Conservation (phyloP, 2,888 invertebrate species). For the Hoplodrina ambigua region DNA sequence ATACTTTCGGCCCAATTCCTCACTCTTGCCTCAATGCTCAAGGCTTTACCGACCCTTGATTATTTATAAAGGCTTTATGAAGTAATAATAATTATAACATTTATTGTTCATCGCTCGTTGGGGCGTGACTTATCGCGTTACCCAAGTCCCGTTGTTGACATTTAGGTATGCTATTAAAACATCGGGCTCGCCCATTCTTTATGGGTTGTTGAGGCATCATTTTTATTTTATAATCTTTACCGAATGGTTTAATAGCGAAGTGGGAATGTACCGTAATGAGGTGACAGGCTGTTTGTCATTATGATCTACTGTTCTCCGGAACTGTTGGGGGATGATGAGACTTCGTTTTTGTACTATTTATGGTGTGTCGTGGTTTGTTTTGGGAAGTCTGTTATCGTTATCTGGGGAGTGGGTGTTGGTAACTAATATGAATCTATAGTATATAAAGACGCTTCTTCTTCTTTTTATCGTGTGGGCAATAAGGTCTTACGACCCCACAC, state of each 20-base stretch:
- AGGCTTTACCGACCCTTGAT: slow-evolving; percentile 30
- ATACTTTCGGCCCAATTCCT: slow-evolving; percentile 37
- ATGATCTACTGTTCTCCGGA: slow-evolving; percentile 47
- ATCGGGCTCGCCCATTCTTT: slow-evolving; percentile 54
- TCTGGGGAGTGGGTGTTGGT: neutral
- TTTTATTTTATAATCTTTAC: slow-evolving; percentile 58
- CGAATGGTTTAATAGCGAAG: slow-evolving; percentile 48
- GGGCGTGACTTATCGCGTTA: slow-evolving; percentile 73
- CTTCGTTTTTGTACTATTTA: slow-evolving; percentile 27
- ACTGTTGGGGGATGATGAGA: slow-evolving; percentile 28
- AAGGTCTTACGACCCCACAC: no score
- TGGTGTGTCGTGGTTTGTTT: slow-evolving; percentile 11
- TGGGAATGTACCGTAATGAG: slow-evolving; percentile 39
- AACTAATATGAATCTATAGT: neutral
- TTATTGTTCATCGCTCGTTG: slow-evolving; percentile 63
- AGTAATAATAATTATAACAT: slow-evolving; percentile 63
- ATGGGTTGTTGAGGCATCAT: slow-evolving; percentile 31
- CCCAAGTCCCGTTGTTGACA: slow-evolving; percentile 71
- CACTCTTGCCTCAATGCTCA: slow-evolving; percentile 14
- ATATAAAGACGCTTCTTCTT: no score
- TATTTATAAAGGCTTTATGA: slow-evolving; percentile 62
- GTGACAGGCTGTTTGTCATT: slow-evolving; percentile 52
- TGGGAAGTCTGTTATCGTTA: neutral
- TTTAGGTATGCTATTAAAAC: slow-evolving; percentile 76
- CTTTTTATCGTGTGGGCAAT: no score